Base-by-base conservation (phyloP, 2,113 vertebrate species). In the Albula goreensis region DNA sequence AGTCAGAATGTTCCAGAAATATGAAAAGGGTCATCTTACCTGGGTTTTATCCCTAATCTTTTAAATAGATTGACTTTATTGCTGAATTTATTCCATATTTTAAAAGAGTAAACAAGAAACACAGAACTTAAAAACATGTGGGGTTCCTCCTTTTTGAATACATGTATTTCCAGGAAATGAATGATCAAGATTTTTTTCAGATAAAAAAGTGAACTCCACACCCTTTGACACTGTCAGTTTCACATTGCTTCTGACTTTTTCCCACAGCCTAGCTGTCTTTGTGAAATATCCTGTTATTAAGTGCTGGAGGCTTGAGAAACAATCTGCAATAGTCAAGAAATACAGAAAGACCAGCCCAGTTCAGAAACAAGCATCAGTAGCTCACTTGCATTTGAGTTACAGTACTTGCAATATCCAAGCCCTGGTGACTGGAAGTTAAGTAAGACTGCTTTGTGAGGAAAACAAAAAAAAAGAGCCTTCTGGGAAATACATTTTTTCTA, bases 241-340 rank as follows among this genome's bases (percentile, higher is more conserved):
- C n/a, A 74, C 66, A 74, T 25, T 2, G 2, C 17, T 25, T 31
- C 10, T n/a, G 6, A n/a, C n/a, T 9, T 74, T 74, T 74, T 31
- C 66, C 66, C 66, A 74, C 66, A 74, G 66, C 66, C n/a, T 7
- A 74, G n/a, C n/a, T 74, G 66, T 8, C n/a, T 74, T 74, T 74
- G 66, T 74, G 66, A 74, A 74, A 74, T 74, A 31, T 74, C 66
- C 66, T 74, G 66, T 74, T 74, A 31, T 31, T n/a, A 31, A 74
- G 22, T 3, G 6, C 66, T 8, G 7, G 22, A 31, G 66, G n/a
- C n/a, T 74, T 74, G 66, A 25, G 66, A 74, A 74, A 74, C 25
- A 31, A 22, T 8, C 22, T 74, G 66, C 66, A 74, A 74, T 31
- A 22, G 9, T 74, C 66, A 74, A 10, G n/a, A 4, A 74, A 74